A percentile compares a stretch with the other conserved stretches of the same genome.
Evolutionary conservation across 2,888 invertebrate species (phyloP).

Genomic region (Euproctis similis): DNA sequence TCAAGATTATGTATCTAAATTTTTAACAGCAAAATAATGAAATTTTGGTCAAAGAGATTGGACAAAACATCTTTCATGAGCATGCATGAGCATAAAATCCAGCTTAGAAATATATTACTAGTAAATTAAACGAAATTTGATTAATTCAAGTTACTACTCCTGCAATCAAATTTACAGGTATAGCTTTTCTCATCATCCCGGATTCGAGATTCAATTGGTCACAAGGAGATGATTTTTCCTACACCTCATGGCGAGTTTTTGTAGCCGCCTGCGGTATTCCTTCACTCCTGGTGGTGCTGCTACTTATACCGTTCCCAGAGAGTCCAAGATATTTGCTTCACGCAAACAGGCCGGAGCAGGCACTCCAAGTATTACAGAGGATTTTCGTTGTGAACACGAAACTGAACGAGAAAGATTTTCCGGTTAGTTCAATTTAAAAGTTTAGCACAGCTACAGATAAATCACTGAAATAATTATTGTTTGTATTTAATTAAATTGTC

Average conservation of each 20-base stretch:
- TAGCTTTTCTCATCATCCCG: constrained; percentile 64
- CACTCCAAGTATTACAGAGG: constrained; percentile 67
- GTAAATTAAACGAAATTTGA: neutral
- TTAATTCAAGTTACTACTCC: neutral
- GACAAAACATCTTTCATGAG: too few species aligned
- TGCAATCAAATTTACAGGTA: constrained; percentile 39
- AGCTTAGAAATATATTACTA: too few species aligned
- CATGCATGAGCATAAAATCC: too few species aligned
- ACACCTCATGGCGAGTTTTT: constrained; percentile 79
- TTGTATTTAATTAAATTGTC: too few species aligned
- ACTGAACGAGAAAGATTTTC: constrained; percentile 62
- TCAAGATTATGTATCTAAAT: too few species aligned
- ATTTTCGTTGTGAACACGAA: constrained; percentile 74
- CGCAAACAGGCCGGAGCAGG: constrained; percentile 64
- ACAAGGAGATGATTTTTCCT: constrained; percentile 46
- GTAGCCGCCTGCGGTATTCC: constrained; percentile 77
- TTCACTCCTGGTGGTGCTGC: constrained; percentile 65
- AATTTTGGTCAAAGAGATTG: too few species aligned
- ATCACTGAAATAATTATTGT: too few species aligned
- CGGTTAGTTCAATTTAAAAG: too few species aligned
- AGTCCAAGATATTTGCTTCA: constrained; percentile 74
- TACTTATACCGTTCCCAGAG: constrained; percentile 73
- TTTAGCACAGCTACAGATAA: too few species aligned
- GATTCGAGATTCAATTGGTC: constrained; percentile 47
- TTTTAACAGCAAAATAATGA: too few species aligned